Base-by-base conservation (phyloP, 2,113 vertebrate genomes). In the Antechinus flavipes region DNA sequence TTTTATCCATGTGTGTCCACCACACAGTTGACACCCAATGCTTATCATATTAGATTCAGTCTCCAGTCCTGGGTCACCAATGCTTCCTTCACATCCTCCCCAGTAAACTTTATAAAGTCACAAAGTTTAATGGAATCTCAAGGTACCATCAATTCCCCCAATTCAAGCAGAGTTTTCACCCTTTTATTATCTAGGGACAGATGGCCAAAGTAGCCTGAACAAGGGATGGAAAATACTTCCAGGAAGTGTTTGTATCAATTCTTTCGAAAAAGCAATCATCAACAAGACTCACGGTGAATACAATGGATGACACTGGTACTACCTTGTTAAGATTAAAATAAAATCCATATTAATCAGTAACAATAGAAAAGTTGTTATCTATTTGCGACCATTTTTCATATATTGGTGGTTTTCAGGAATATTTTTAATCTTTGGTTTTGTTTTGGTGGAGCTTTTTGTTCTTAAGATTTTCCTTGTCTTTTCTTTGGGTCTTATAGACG, bases 31-130 rank as follows among this genome's bases (percentile, higher is more conserved):
- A 5, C 16, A 84, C 2, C 42, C 22, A 42, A 76, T 23, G n/a
- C n/a, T 42, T 23, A 19, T 42, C 68, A 84, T 42, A 84, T 84
- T 42, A 42, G 68, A 84, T 42, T n/a, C 35, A 84, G 22, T 22
- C 19, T 23, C 19, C 68, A 58, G 90, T 92, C 11, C 55, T 94
- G 91, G 47, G 22, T 50, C 93, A 76, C 42, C 27, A 94, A 11
- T 90, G 50, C 19, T 92, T 68, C 9, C 47, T 84, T 26, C 16
- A 84, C 6, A 42, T 10, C 22, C 35, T n/a, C 35, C n/a, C 2
- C 93, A 7, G 54, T 96, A 61, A 96, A 92, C 90, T 46, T 55
- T 35, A 91, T 46, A 96, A 50, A 76, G 46, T 35, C 61, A 95
- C 42, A 92, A 93, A 84, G 9, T 47, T 93, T 3, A 90, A 50